Conservation (phyloP, 2,888 invertebrate genomes). For the Oxycera nigricornis region DNA sequence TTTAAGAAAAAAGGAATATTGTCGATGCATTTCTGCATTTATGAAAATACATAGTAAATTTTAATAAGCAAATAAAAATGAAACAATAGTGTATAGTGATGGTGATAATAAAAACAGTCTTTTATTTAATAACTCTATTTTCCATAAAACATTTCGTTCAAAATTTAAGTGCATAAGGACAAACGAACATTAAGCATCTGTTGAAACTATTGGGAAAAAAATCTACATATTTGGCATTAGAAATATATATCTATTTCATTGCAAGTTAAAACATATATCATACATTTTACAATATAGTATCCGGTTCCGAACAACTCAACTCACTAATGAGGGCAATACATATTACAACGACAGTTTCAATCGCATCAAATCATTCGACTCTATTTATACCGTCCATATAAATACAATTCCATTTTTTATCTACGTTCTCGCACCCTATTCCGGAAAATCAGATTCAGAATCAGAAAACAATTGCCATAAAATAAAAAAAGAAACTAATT, state of each 20-base stretch:
- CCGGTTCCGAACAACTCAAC: neutral
- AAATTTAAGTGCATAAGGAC: neutral
- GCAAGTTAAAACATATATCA: constrained; percentile 24
- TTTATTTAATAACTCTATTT: constrained; percentile 31
- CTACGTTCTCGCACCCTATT: constrained; percentile 9
- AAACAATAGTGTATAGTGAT: constrained; percentile 7
- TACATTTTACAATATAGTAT: constrained; percentile 15
- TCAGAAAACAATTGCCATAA: constrained; percentile 51
- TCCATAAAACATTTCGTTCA: constrained; percentile 6
- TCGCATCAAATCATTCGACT: neutral
- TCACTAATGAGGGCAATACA: neutral
- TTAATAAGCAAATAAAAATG: neutral
- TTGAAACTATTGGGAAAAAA: neutral
- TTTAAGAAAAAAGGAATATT: neutral
- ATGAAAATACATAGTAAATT: neutral
- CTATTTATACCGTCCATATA: constrained; percentile 15
- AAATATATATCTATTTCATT: constrained; percentile 36
- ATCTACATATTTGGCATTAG: constrained; percentile 34
- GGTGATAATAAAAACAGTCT: constrained; percentile 26
- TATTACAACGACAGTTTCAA: neutral
- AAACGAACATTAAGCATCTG: neutral
- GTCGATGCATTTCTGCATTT: neutral
- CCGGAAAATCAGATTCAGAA: constrained; percentile 69
- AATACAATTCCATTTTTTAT: constrained; percentile 43
- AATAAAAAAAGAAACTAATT: constrained; percentile 18